Percentiles rank a stretch among this genome's conserved stretches.
These are phyloP conservation scores for Sprattus sprattus DNA, from an alignment of 2,113 vertebrate species.

Conservation along the genomic window DNA sequence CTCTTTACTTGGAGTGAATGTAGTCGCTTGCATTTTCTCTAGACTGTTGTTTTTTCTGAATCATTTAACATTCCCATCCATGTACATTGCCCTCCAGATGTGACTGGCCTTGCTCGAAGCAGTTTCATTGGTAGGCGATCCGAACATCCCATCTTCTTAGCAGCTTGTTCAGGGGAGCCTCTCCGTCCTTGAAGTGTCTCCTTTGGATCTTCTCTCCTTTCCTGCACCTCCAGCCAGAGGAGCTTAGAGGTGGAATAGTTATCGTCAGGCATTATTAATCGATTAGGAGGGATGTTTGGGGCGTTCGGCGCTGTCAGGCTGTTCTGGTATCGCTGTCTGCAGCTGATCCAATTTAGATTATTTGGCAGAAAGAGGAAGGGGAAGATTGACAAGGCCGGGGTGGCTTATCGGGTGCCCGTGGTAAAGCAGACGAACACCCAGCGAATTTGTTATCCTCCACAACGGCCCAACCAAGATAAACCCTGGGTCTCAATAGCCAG, in stretches of 20 bases:
- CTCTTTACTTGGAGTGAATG: neutral
- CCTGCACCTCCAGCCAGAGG: slow-evolving; percentile 17
- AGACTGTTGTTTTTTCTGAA: neutral
- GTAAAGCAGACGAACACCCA: slow-evolving; percentile 25
- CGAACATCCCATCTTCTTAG: neutral
- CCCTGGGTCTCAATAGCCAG: neutral
- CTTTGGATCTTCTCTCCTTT: neutral
- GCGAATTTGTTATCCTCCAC: neutral
- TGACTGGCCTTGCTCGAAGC: neutral
- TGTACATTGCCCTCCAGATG: neutral
- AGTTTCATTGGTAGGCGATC: slow-evolving; percentile 1
- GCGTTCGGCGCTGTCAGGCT: slow-evolving; percentile 29
- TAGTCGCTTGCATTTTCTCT: neutral
- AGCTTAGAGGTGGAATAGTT: slow-evolving; percentile 30
- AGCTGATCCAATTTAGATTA: slow-evolving; percentile 53
- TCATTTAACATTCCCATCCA: neutral
- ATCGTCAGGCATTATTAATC: slow-evolving; percentile 43
- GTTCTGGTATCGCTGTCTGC: slow-evolving; percentile 15
- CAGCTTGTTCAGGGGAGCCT: neutral
- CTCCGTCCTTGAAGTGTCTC: slow-evolving; percentile 2
- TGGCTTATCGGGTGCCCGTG: slow-evolving; percentile 40
- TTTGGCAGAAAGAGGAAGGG: slow-evolving; percentile 30
- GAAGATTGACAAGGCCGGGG: slow-evolving; percentile 45
- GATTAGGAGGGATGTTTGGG: slow-evolving; percentile 35
- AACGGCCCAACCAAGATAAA: neutral